phyloP scores from a whole-genome alignment of 2,797 vertebrate genomes.

The Thamnophis elegans region DNA sequence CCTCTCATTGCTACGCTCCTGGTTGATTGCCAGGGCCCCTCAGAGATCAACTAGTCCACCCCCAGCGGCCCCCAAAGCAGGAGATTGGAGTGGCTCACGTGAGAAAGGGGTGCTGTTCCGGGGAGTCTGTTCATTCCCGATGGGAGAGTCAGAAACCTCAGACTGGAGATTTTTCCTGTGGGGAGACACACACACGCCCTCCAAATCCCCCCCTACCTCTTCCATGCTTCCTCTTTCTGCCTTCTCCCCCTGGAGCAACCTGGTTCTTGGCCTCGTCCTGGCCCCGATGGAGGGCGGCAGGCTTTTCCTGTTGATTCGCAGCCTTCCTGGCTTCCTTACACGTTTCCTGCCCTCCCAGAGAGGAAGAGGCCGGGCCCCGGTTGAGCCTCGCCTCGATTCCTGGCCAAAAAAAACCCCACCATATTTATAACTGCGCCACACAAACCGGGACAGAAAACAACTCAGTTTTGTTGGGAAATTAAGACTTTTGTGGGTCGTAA shows the following conservation, averaged over 20 bases:
- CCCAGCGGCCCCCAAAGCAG: neutral
- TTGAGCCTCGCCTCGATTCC: neutral
- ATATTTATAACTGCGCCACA: accelerated
- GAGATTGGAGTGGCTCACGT: accelerated
- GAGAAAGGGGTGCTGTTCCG: neutral
- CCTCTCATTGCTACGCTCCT: no score
- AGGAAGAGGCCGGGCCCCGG: neutral
- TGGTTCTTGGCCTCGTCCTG: neutral
- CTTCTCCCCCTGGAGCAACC: neutral
- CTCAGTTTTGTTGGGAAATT: neutral
- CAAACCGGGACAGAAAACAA: neutral
- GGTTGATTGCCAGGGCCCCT: neutral
- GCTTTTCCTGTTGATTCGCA: slow-evolving; percentile 6
- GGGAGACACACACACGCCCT: neutral
- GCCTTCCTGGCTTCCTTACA: neutral
- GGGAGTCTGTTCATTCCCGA: accelerated
- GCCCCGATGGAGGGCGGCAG: neutral
- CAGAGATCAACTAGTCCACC: neutral
- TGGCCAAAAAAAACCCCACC: no score
- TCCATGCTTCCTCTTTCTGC: neutral
- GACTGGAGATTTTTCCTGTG: neutral
- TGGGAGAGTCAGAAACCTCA: neutral
- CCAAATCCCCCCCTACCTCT: neutral
- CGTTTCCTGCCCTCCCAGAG: neutral
- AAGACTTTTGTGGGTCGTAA: neutral